A percentile compares a stretch with the other conserved stretches of the same genome.
Conservation (phyloP, 2,113 vertebrate species). For the Misgurnus anguillicaudatus region DNA sequence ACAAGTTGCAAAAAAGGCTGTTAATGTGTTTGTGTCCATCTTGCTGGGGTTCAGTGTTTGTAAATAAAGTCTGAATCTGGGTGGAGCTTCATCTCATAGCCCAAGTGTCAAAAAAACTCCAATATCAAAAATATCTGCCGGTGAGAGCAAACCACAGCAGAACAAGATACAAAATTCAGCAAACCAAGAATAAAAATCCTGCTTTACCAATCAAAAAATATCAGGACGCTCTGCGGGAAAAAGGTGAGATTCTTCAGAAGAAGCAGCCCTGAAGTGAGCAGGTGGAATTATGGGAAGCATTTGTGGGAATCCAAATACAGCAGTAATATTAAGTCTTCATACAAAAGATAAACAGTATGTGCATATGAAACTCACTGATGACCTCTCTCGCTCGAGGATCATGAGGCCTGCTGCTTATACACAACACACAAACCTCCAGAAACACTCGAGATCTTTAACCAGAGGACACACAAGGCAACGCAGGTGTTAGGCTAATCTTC, state of each 20-base stretch:
- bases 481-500: conserved; percentile 73
- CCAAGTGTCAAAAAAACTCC: not conserved
- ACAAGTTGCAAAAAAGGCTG: conserved; percentile 30
- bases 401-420: no score
- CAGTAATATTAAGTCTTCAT: not conserved
- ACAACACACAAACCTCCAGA: not conserved
- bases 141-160: conserved; percentile 71
- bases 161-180: conserved; percentile 35
- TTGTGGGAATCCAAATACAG: conserved; percentile 26
- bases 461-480: not conserved
- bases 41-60: not conserved
- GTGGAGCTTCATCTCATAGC: not conserved
- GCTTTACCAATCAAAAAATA: not conserved
- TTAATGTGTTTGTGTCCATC: conserved; percentile 12
- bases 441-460: not conserved
- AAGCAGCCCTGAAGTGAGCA: not conserved
- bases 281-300: conserved; percentile 44
- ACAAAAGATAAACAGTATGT: not conserved
- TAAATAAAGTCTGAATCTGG: not conserved
- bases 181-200: not conserved
- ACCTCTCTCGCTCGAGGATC: no score
- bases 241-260: not conserved
- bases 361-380: not conserved
- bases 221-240: not conserved
- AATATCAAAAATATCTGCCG: conserved; percentile 78